Conservation (phyloP, 2,888 invertebrate genomes). For the Tetragonisca angustula region DNA sequence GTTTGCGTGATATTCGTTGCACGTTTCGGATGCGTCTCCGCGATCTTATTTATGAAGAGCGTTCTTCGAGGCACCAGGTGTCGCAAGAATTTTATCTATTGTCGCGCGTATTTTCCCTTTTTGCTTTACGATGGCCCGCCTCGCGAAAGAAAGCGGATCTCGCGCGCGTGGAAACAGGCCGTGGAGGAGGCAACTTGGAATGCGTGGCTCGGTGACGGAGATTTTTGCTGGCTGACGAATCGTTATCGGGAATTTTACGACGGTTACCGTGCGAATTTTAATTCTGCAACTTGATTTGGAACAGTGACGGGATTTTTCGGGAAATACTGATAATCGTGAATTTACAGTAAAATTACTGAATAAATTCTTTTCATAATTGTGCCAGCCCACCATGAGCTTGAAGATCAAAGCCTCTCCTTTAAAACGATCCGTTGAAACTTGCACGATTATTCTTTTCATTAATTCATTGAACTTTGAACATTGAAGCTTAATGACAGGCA, state of each 20-base stretch:
- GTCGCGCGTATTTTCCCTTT: neutral
- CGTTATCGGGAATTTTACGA: slow-evolving; percentile 4
- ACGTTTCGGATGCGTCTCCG: slow-evolving; percentile 49
- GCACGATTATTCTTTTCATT: too few relatives aligned
- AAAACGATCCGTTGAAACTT: too few relatives aligned
- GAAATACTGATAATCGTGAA: too few relatives aligned
- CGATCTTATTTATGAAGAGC: slow-evolving; percentile 62
- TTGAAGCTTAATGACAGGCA: too few relatives aligned
- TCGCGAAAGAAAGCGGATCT: slow-evolving; percentile 19
- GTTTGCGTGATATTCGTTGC: slow-evolving; percentile 50
- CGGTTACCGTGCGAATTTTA: too few relatives aligned
- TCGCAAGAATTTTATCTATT: slow-evolving; percentile 29
- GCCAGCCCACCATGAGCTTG: too few relatives aligned
- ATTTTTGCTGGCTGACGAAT: slow-evolving; percentile 6
- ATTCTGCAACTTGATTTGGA: neutral
- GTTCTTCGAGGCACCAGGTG: slow-evolving; percentile 45
- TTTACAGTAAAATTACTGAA: too few relatives aligned
- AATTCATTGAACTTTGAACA: too few relatives aligned
- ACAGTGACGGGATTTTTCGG: too few relatives aligned
- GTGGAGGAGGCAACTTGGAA: slow-evolving; percentile 4
- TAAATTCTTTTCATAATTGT: too few relatives aligned
- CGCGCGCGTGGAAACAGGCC: neutral
- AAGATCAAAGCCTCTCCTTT: too few relatives aligned
- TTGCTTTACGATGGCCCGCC: neutral
- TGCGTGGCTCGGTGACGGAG: neutral